Base-by-base conservation (phyloP, 2,888 invertebrate genomes). In the Phortica magna region DNA sequence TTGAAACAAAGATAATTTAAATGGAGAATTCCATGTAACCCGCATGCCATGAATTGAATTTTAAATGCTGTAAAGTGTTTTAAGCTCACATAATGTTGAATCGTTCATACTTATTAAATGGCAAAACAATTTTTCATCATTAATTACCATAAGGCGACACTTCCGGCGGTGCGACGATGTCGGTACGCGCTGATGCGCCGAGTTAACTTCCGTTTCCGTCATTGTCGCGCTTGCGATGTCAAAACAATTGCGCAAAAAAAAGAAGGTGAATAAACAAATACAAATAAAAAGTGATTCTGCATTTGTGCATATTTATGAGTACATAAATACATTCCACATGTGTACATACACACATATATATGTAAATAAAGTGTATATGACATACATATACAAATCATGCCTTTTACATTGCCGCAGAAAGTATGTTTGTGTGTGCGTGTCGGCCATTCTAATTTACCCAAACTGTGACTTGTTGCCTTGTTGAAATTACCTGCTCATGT, bases 121-220 rank as follows among this genome's bases (percentile, higher is more conserved):
- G 31, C 31, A 1, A 31, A 31, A 31, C 31, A 31, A 31, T 71
- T 55, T 71, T 71, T 71, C 53, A 71, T 53, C 70, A 71, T 71
- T 71, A 71, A 71, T 71, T 71, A 53, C 53, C 53, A 71, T 71
- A 71, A 71, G 70, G 70, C 70, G 70, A 71, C 53, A 71, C 70
- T 71, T 71, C 70, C 70, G 70, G 31, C 70, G 55, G 2, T 55
- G 70, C 53, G 14, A 7, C n/a, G 65, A 31, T 39, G 39, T 0
- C 6, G 67, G 4, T n/a, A 42, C 43, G 42, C 42, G 14, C 14
- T 10, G 70, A 17, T 43, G 70, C 53, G 70, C 39, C 31, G 19
- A 53, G 55, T 55, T 42, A 31, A 71, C 70, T 71, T 71, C 70
- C 70, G 70, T 71, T 71, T 71, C 70, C 70, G 70, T 48, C 41